Evolutionary conservation across 1,140 invertebrate species (phyloP).

Genomic region (Bombus affinis): DNA sequence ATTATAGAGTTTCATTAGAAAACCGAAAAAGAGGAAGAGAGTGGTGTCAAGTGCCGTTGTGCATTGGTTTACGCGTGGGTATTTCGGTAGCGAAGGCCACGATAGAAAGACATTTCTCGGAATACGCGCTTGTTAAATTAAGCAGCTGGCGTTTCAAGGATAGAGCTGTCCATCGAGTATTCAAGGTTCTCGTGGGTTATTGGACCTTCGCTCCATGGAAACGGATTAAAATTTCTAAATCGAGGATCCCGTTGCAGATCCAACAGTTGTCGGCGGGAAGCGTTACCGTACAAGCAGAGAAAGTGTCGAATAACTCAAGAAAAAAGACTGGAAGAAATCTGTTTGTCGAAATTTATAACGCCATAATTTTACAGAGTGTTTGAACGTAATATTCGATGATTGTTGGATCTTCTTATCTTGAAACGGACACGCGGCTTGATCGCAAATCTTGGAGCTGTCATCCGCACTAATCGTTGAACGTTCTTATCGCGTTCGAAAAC

Average conservation of each 20-base stretch:
- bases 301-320: too few relatives aligned
- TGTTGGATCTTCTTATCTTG: neutral
- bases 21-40: neutral
- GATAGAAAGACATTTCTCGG: neutral
- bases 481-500: slow-evolving; percentile 34
- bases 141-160: slow-evolving; percentile 5
- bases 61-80: too few relatives aligned
- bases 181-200: slow-evolving; percentile 22
- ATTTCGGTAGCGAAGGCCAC: slow-evolving; percentile 5
- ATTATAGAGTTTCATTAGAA: neutral
- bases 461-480: neutral
- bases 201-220: slow-evolving; percentile 3
- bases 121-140: slow-evolving; percentile 17
- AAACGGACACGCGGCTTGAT: neutral
- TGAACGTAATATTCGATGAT: neutral
- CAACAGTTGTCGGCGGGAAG: too few relatives aligned
- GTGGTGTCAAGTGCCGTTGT: too few relatives aligned
- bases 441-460: neutral
- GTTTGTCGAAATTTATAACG: neutral
- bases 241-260: too few relatives aligned
- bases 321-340: too few relatives aligned
- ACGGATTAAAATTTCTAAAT: slow-evolving; percentile 9
- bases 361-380: neutral
- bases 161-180: neutral
- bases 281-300: too few relatives aligned